Conservation (phyloP, 2,888 invertebrate genomes). For the Furcula furcula region DNA sequence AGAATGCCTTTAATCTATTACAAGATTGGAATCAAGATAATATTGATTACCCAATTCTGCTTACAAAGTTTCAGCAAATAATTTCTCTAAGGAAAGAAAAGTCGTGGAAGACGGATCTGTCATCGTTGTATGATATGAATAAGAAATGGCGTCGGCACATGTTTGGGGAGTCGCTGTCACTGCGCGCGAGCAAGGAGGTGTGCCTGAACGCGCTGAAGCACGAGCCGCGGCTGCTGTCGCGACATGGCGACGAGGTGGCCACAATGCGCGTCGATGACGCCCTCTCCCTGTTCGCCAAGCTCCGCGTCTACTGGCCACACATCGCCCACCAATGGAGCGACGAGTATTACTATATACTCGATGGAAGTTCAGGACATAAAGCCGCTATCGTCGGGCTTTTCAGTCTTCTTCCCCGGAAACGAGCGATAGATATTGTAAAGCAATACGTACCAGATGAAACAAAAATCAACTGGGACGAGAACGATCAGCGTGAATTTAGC, state of each 20-base stretch:
- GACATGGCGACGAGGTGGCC: slow-evolving; percentile 33
- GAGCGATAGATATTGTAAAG: slow-evolving; percentile 38
- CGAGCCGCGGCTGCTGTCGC: slow-evolving; percentile 44
- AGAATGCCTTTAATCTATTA: slow-evolving; percentile 35
- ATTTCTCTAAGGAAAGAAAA: slow-evolving; percentile 36
- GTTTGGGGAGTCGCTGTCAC: slow-evolving; percentile 52
- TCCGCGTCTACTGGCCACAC: slow-evolving; percentile 54
- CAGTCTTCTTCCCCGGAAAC: slow-evolving; percentile 37
- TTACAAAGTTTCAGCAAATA: slow-evolving; percentile 41
- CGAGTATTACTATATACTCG: slow-evolving; percentile 33
- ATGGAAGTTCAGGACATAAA: slow-evolving; percentile 38
- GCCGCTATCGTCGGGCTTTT: slow-evolving; percentile 42
- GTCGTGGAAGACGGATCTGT: slow-evolving; percentile 30
- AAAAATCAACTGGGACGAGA: slow-evolving; percentile 52
- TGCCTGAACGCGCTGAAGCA: slow-evolving; percentile 62
- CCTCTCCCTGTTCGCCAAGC: slow-evolving; percentile 43
- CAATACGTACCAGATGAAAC: slow-evolving; percentile 43
- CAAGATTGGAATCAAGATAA: slow-evolving; percentile 53
- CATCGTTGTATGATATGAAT: slow-evolving; percentile 42
- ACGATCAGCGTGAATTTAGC: slow-evolving; percentile 39
- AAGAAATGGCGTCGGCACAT: slow-evolving; percentile 53
- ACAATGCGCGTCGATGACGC: slow-evolving; percentile 37
- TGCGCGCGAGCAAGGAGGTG: slow-evolving; percentile 38
- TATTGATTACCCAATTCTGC: slow-evolving; percentile 30
- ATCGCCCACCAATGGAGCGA: slow-evolving; percentile 42